Base-by-base conservation (phyloP, 2,797 vertebrate genomes). In the Sebastes umbrosus region DNA sequence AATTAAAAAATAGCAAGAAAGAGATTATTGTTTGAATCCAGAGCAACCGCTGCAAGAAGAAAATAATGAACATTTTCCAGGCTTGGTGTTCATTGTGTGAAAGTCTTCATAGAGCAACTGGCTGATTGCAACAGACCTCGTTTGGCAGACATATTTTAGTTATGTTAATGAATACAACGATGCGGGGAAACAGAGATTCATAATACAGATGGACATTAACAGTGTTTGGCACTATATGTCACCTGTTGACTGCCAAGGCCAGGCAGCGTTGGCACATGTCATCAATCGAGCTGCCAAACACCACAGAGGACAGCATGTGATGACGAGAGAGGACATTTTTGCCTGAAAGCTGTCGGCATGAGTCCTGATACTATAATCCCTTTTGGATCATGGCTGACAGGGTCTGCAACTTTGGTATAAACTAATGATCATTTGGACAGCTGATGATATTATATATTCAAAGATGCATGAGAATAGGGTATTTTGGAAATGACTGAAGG, bases 221-320 rank as follows among this genome's bases (percentile, higher is more conserved):
- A 27, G 22, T 34, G 69, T 66, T 77, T 79, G 67, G 66, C 20
- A 79, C 65, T 81, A 12, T 62, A 25, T 60, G 59, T 69, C 55
- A 73, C 63, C 46, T 52, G 57, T 76, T 34, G n/a, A 18, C n/a
- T 83, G 88, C 68, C 76, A 85, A 79, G 11, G 59, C 66, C 72
- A 54, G 50, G 55, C 68, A 52, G 54, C 4, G 16, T 8, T 65
- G 59, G n/a, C 67, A 66, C 7, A 31, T n/a, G 2, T 69, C 69
- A 64, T 57, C 32, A 14, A 50, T 25, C 0, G 27, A 32, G 59
- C 32, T 78, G 83, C 69, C 80, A 89, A 76, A 80, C 68, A 59
- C 43, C 64, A 34, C 29, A 2, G 65, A 64, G 27, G 13, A 60
- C 82, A 77, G 58, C 25, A 36, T 73, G 34, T 64, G 64, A 71